Conservation (phyloP, 2,888 invertebrate species). For the Zygothrica quintamaculata region DNA sequence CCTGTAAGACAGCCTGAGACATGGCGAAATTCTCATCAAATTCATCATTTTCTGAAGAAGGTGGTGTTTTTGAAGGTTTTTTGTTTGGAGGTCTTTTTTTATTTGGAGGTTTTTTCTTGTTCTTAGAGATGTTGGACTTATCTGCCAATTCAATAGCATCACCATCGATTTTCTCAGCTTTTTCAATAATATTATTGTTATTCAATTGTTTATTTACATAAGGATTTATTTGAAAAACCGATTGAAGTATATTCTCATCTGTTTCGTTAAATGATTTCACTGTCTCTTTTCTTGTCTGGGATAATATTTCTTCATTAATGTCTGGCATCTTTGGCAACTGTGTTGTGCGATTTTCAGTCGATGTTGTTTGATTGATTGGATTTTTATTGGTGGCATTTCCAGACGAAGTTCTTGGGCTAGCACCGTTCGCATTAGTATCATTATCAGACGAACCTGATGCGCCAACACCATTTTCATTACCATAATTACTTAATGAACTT, state of each 20-base stretch:
- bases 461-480: too few relatives aligned
- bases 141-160: slow-evolving; percentile 50
- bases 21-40: slow-evolving; percentile 69
- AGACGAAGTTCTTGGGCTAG: too few relatives aligned
- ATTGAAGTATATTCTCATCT: slow-evolving; percentile 61
- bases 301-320: slow-evolving; percentile 65
- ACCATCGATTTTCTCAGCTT: slow-evolving; percentile 46
- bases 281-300: slow-evolving; percentile 64
- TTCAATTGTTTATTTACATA: slow-evolving; percentile 70
- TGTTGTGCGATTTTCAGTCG: slow-evolving; percentile 13
- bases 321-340: slow-evolving; percentile 70
- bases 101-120: too few relatives aligned
- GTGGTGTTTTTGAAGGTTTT: too few relatives aligned
- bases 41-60: not conserved
- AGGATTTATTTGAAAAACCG: slow-evolving; percentile 66
- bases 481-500: too few relatives aligned
- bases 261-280: slow-evolving; percentile 75
- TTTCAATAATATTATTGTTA: slow-evolving; percentile 2
- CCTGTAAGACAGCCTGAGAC: slow-evolving; percentile 77
- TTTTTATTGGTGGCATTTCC: too few relatives aligned
- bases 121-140: too few relatives aligned
- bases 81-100: too few relatives aligned
- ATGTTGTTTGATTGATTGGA: too few relatives aligned
- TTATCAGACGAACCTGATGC: too few relatives aligned
- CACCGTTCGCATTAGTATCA: too few relatives aligned